Conservation (phyloP, 1,140 invertebrate species). For the Drosophila nebulosa region DNA sequence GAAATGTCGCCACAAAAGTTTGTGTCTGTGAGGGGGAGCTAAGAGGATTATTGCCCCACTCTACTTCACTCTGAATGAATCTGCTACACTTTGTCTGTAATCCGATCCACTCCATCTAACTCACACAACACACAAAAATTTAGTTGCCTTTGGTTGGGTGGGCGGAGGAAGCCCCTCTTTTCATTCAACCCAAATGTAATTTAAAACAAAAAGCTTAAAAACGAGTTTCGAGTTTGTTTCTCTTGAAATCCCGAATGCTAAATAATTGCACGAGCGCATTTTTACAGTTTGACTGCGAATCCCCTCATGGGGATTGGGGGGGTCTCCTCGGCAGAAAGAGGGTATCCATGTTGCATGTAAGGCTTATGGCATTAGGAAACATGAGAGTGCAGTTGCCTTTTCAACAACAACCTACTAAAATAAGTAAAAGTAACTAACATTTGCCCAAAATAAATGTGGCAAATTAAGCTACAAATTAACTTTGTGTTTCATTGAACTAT, state of each 20-base stretch:
- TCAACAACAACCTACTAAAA: constrained; percentile 8
- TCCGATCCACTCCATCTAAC: constrained; percentile 50
- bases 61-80: not conserved
- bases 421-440: constrained; percentile 13
- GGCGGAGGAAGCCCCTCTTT: constrained; percentile 39
- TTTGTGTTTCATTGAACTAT: not conserved
- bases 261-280: constrained; percentile 33
- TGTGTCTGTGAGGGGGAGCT: constrained; percentile 15
- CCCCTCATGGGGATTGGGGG: not conserved
- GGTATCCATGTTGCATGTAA: not conserved
- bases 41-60: constrained; percentile 41
- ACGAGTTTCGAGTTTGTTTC: constrained; percentile 8
- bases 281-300: not conserved
- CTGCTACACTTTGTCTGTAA: constrained; percentile 23
- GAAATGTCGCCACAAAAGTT: constrained; percentile 13
- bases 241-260: constrained; percentile 33
- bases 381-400: constrained; percentile 19
- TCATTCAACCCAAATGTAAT: constrained; percentile 17
- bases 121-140: not conserved
- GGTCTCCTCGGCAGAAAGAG: not conserved
- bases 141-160: constrained; percentile 16
- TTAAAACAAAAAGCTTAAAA: constrained; percentile 24
- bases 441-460: not conserved
- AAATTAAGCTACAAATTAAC: not conserved
- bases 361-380: constrained; percentile 29